Percentiles rank a stretch among this genome's conserved stretches.
Evolutionary conservation across 1,140 invertebrate genomes (phyloP).

Genomic region (Caenorhabditis inopinata): DNA sequence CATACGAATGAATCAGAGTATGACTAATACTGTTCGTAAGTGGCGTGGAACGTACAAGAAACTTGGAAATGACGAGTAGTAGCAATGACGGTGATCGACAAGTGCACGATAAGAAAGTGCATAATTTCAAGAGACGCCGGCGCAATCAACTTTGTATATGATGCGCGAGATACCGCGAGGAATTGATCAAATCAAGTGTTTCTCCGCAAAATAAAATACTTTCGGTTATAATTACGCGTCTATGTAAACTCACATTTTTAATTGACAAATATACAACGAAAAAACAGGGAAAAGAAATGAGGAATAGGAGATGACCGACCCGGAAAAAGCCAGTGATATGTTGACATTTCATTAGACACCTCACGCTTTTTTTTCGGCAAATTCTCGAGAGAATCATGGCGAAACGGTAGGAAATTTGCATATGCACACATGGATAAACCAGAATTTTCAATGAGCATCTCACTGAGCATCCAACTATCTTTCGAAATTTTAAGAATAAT

Average conservation of each 20-base stretch:
- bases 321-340: slow-evolving; percentile 18
- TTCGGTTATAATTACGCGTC: no score
- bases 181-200: neutral
- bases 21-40: neutral
- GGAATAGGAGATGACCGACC: neutral
- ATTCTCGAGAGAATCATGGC: neutral
- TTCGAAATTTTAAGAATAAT: no score
- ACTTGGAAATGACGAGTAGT: neutral
- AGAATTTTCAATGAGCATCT: no score
- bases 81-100: slow-evolving; percentile 16
- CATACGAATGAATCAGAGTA: neutral
- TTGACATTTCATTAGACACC: slow-evolving; percentile 32
- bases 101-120: neutral
- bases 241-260: no score
- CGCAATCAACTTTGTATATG: neutral
- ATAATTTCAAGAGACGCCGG: neutral
- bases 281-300: neutral
- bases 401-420: slow-evolving; percentile 30
- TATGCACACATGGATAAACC: no score
- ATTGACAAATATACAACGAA: neutral
- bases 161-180: neutral
- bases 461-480: no score
- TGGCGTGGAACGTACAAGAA: neutral
- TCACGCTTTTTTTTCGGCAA: neutral
- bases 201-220: no score